Percentiles rank a stretch among this genome's conserved stretches.
These are phyloP conservation scores for Tinea trinotella DNA, from an alignment of 2,888 invertebrate species.

Conservation along the genomic window DNA sequence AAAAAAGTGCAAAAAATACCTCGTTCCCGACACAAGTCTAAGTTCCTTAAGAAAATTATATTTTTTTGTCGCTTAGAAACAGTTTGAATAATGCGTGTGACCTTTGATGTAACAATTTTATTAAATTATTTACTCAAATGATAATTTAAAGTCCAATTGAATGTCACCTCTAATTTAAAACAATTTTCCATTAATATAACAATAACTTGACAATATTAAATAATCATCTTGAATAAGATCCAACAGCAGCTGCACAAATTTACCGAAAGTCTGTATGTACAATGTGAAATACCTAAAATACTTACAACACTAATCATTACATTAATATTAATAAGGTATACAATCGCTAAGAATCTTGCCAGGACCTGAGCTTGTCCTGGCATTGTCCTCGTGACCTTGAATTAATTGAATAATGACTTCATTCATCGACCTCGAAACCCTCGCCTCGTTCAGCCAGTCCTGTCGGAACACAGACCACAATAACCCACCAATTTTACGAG, in stretches of 20 bases:
- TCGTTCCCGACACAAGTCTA: too few species aligned
- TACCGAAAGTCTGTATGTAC: constrained; percentile 32
- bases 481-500: background rate
- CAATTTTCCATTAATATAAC: constrained; percentile 13
- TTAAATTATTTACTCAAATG: background rate
- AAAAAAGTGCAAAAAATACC: too few species aligned
- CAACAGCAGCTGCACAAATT: constrained; percentile 45
- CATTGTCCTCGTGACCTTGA: constrained; percentile 59
- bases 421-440: constrained; percentile 44
- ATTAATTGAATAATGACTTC: constrained; percentile 62
- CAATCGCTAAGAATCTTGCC: background rate
- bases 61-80: too few species aligned
- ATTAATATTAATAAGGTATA: background rate
- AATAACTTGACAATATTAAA: background rate
- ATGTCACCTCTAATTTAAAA: background rate
- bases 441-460: constrained; percentile 40
- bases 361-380: constrained; percentile 3
- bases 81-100: background rate
- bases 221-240: constrained; percentile 3
- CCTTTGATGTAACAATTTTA: background rate
- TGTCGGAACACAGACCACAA: constrained; percentile 39
- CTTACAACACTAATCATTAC: constrained; percentile 1
- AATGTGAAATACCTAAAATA: background rate
- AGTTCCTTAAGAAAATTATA: too few species aligned
- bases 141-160: background rate